Evolutionary conservation across 2,888 invertebrate genomes (phyloP).

Genomic region (Rhopalosiphum nymphaeae): DNA sequence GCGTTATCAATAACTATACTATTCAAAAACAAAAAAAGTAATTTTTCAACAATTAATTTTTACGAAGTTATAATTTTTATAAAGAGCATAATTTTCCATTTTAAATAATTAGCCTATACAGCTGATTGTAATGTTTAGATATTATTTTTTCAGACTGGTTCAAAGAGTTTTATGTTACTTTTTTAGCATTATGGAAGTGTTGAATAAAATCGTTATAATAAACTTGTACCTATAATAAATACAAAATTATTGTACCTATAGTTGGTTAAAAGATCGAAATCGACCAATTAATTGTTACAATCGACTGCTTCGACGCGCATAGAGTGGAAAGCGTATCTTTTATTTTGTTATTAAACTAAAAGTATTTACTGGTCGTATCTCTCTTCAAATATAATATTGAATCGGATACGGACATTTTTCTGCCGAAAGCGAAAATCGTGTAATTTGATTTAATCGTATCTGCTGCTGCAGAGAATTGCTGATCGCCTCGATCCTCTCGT

Average conservation of each 20-base stretch:
- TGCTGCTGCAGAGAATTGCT: not conserved
- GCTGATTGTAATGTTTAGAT: not conserved
- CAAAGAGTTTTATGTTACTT: not conserved
- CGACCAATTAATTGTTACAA: not conserved
- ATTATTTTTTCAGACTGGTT: not conserved
- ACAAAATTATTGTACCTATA: not conserved
- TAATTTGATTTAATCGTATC: slow-evolving; percentile 42
- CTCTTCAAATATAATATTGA: not conserved
- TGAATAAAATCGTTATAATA: not conserved
- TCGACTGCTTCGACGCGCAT: too few relatives aligned
- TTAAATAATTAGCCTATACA: not conserved
- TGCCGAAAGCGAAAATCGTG: slow-evolving; percentile 43
- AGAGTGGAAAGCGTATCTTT: not conserved
- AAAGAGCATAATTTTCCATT: not conserved
- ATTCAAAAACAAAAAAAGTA: too few relatives aligned
- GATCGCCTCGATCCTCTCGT: not conserved
- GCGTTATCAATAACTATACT: too few relatives aligned
- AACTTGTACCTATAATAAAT: not conserved
- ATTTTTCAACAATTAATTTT: not conserved
- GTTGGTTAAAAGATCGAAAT: not conserved
- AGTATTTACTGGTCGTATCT: not conserved
- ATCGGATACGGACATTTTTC: not conserved
- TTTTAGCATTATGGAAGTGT: not conserved
- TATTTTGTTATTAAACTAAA: not conserved
- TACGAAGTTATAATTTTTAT: not conserved